A percentile compares a stretch with the other conserved stretches of the same genome.
These are phyloP conservation scores for Napeogenes sylphis DNA, from an alignment of 2,888 invertebrate genomes.

Conservation along the genomic window DNA sequence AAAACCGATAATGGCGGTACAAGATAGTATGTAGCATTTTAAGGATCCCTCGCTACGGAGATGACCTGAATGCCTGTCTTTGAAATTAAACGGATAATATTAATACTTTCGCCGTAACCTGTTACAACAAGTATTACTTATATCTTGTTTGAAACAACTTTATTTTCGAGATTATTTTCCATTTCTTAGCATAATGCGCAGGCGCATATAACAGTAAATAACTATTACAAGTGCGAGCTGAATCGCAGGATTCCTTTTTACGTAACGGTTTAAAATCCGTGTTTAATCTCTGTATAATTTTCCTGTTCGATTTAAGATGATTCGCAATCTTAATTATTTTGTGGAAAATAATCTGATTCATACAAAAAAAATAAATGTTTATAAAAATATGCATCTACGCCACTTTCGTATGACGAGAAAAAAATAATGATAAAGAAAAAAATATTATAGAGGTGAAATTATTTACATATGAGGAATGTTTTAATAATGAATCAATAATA, in stretches of 20 bases:
- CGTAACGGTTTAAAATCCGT: constrained; percentile 16
- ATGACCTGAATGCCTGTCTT: constrained; percentile 19
- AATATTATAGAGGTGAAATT: too few species aligned
- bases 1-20: constrained; percentile 22
- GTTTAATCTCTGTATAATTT: constrained; percentile 17
- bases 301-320: constrained; percentile 15
- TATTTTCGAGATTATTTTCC: constrained; percentile 23
- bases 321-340: neutral
- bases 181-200: constrained; percentile 25
- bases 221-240: constrained; percentile 9
- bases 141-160: constrained; percentile 26
- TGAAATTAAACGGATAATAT: constrained; percentile 22
- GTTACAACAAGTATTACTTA: constrained; percentile 21
- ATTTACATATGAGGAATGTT: too few species aligned
- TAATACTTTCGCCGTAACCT: constrained; percentile 31
- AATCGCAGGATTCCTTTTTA: constrained; percentile 14
- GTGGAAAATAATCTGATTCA: too few species aligned
- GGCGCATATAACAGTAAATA: constrained; percentile 12
- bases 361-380: too few species aligned
- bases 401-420: too few species aligned
- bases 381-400: too few species aligned
- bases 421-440: too few species aligned
- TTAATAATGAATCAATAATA: too few species aligned
- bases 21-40: constrained; percentile 20
- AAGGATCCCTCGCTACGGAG: constrained; percentile 17